phyloP scores from a whole-genome alignment of 35 echinoderm and acorn worm species.

The Apostichopus parvimensis region DNA sequence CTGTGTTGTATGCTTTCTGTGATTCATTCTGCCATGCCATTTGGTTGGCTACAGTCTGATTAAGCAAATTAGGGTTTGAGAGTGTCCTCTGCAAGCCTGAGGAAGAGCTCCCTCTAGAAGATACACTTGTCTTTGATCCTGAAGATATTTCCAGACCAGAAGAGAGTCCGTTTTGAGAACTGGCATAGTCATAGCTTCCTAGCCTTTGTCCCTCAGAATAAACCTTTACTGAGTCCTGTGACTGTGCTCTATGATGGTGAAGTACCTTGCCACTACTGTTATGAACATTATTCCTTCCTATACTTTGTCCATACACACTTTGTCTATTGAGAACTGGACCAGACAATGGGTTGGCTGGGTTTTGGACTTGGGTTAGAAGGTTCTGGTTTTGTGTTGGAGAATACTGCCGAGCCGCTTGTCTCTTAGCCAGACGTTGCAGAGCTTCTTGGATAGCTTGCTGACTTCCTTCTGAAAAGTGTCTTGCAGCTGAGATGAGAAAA shows the following conservation, averaged over 20 bases:
- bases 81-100: constrained; percentile 15
- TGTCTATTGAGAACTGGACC: constrained; percentile 19
- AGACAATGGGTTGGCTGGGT: constrained; percentile 21
- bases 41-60: background rate
- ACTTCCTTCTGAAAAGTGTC: constrained; percentile 97
- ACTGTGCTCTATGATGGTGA: constrained; percentile 27
- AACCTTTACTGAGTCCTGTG: constrained; percentile 6
- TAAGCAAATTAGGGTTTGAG: constrained; percentile 43
- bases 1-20: constrained; percentile 54
- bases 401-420: constrained; percentile 94
- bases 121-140: constrained; percentile 26
- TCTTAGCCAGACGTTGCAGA: constrained; percentile 79
- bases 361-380: constrained; percentile 65
- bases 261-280: background rate
- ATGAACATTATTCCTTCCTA: background rate
- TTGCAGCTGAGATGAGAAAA: constrained; percentile 76
- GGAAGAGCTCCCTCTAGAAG: constrained; percentile 45
- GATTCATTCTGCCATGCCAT: constrained; percentile 52
- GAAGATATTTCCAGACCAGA: constrained; percentile 21
- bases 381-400: constrained; percentile 82
- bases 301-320: constrained; percentile 25
- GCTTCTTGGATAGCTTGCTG: constrained; percentile 99
- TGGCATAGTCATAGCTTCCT: background rate
- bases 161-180: background rate
- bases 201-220: background rate